Conservation (phyloP, 2,888 invertebrate genomes). For the Sclerodermus sp. region DNA sequence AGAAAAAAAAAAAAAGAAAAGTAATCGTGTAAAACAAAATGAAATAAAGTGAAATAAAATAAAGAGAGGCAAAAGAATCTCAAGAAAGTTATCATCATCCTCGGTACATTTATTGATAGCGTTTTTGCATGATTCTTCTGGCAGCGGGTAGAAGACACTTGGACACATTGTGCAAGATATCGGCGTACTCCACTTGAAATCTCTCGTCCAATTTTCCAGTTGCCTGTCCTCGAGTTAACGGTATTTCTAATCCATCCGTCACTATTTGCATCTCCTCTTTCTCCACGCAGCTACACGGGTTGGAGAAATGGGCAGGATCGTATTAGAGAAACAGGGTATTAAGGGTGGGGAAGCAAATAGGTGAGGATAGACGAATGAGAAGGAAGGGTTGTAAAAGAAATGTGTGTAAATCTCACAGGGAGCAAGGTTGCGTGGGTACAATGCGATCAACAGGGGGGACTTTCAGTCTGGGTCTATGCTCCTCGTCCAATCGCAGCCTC, state of each 20-base stretch:
- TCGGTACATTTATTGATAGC: constrained; percentile 53
- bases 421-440: constrained; percentile 60
- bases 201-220: constrained; percentile 45
- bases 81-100: no score
- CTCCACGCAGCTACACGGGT: constrained; percentile 58
- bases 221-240: constrained; percentile 52
- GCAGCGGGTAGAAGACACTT: constrained; percentile 61
- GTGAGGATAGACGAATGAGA: not conserved
- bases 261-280: constrained; percentile 60
- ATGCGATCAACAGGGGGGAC: constrained; percentile 51
- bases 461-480: constrained; percentile 45
- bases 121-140: constrained; percentile 59
- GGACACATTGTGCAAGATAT: constrained; percentile 60
- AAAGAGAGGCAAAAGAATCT: no score
- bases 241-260: constrained; percentile 56
- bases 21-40: constrained; percentile 10
- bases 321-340: no score
- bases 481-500: constrained; percentile 46
- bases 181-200: constrained; percentile 50
- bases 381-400: constrained; percentile 1
- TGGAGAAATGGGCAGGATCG: not conserved
- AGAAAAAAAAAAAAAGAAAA: constrained; percentile 5
- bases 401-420: constrained; percentile 54
- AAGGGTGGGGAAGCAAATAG: no score
- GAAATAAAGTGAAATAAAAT: not conserved